Conservation (phyloP, 2,113 vertebrate genomes). For the Kryptolebias marmoratus region DNA sequence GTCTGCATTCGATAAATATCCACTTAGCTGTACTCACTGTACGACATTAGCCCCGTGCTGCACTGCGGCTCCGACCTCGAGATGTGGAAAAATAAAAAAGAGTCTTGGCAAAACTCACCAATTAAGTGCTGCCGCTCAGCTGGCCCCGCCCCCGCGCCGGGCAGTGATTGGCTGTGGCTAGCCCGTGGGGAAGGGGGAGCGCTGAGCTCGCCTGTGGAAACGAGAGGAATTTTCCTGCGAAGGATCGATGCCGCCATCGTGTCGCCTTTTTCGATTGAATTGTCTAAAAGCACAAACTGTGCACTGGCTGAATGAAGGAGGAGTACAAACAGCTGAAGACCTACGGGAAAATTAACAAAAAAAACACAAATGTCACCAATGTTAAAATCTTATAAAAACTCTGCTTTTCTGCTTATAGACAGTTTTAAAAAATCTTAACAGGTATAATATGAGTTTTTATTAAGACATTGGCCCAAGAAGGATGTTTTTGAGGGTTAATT, state of each 20-base stretch:
- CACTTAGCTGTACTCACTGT: conserved; percentile 86
- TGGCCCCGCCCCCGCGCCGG: conserved; percentile 79
- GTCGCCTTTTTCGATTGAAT: conserved; percentile 76
- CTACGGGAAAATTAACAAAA: conserved; percentile 51
- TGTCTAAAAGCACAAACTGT: conserved; percentile 74
- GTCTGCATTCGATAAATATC: conserved; percentile 80
- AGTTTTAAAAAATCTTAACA: neutral
- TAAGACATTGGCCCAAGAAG: neutral
- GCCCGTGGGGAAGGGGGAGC: conserved; percentile 82
- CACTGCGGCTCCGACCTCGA: conserved; percentile 84
- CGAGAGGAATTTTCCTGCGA: conserved; percentile 79
- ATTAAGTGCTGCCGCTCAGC: conserved; percentile 80
- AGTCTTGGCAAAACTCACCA: conserved; percentile 83
- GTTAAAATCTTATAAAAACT: neutral
- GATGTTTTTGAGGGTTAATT: neutral
- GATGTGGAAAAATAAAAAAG: conserved; percentile 86
- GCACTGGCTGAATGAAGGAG: conserved; percentile 53
- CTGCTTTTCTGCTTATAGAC: neutral
- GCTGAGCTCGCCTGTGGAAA: conserved; percentile 79
- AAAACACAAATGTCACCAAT: no score
- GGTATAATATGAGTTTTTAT: neutral
- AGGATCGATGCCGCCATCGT: conserved; percentile 81
- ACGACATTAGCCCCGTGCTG: conserved; percentile 86
- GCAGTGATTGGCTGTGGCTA: conserved; percentile 81
- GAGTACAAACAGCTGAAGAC: conserved; percentile 67